These are phyloP conservation scores for Drosophila kikkawai DNA, from an alignment of 1,140 invertebrate species.

Conservation along the genomic window DNA sequence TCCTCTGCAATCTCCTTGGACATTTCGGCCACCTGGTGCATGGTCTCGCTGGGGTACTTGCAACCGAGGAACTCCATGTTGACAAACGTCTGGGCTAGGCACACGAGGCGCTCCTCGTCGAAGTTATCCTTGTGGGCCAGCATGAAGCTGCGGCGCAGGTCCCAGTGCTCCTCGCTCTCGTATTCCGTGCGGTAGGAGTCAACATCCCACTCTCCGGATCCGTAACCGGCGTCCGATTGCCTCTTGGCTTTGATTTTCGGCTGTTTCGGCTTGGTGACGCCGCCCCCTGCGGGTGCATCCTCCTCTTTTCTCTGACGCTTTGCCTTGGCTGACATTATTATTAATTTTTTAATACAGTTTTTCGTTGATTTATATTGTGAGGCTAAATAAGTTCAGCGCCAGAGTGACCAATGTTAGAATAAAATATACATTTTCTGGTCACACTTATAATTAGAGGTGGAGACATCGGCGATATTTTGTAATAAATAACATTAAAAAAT, in stretches of 20 bases:
- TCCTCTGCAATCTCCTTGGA: slow-evolving; percentile 89
- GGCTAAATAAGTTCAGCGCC: background rate
- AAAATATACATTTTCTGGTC: too few species aligned
- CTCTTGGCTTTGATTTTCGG: slow-evolving; percentile 34
- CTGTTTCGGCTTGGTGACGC: slow-evolving; percentile 7
- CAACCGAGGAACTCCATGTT: slow-evolving; percentile 94
- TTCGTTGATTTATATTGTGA: background rate
- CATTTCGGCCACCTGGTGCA: slow-evolving; percentile 90
- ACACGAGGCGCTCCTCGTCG: slow-evolving; percentile 90
- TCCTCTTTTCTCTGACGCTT: slow-evolving; percentile 29
- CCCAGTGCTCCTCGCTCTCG: slow-evolving; percentile 94
- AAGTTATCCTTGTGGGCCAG: slow-evolving; percentile 89
- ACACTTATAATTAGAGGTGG: background rate
- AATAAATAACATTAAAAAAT: too few species aligned
- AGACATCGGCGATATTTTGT: background rate
- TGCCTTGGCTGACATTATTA: slow-evolving; percentile 47
- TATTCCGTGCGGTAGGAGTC: slow-evolving; percentile 89
- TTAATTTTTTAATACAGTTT: background rate
- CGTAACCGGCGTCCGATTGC: slow-evolving; percentile 6
- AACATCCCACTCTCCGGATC: slow-evolving; percentile 86
- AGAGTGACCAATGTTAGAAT: too few species aligned
- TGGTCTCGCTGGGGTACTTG: slow-evolving; percentile 92
- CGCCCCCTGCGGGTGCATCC: background rate
- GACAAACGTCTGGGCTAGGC: slow-evolving; percentile 92
- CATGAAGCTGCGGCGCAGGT: slow-evolving; percentile 91